These are phyloP conservation scores for Rotaria socialis DNA, from an alignment of 2,888 invertebrate species.

Conservation along the genomic window DNA sequence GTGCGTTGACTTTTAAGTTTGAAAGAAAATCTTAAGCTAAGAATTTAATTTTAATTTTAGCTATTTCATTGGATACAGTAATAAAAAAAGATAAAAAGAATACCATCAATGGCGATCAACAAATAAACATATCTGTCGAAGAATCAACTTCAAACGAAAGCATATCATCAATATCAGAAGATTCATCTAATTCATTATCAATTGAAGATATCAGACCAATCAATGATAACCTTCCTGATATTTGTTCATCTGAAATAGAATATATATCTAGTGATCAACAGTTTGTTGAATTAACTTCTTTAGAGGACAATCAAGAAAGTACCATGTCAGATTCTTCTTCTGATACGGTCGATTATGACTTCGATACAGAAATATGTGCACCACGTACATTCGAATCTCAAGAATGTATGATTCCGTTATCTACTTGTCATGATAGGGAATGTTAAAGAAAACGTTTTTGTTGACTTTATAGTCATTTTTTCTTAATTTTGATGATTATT, in stretches of 20 bases:
- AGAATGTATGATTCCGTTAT: background rate
- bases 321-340: background rate
- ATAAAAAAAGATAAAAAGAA: background rate
- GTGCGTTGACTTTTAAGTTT: too few species aligned
- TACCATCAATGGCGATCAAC: background rate
- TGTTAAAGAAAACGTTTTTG: background rate
- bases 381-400: background rate
- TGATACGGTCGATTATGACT: conserved; percentile 24
- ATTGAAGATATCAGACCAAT: too few species aligned
- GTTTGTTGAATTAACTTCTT: background rate
- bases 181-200: background rate
- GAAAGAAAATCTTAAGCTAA: too few species aligned
- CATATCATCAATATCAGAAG: background rate
- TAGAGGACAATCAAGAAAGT: background rate
- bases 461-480: background rate
- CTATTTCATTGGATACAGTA: background rate
- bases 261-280: background rate
- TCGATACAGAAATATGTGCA: conserved; percentile 18
- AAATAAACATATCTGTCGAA: background rate
- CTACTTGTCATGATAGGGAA: background rate
- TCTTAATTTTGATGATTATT: background rate
- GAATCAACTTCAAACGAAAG: background rate
- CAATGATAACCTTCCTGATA: too few species aligned
- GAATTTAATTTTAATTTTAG: background rate
- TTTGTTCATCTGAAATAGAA: background rate